A percentile compares a stretch with the other conserved stretches of the same genome.
phyloP scores from a whole-genome alignment of 2,797 vertebrate genomes.

The Sebastes oblongus region DNA sequence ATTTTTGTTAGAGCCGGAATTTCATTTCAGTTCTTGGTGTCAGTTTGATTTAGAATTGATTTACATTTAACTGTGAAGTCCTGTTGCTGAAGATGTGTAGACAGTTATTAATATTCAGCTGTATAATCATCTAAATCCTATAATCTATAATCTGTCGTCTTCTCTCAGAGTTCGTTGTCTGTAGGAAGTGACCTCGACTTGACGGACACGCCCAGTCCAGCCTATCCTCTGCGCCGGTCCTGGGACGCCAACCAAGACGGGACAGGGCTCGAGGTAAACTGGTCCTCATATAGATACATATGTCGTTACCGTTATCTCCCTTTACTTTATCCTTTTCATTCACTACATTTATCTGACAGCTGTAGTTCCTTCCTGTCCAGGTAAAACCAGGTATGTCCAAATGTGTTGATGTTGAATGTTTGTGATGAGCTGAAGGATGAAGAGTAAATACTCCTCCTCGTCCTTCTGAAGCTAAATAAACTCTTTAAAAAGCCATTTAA shows the following conservation, averaged over 20 bases:
- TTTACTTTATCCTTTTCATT: background rate
- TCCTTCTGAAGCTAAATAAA: too few species aligned
- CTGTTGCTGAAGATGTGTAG: background rate
- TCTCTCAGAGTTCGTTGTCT: constrained; percentile 87
- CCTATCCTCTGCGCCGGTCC: constrained; percentile 79
- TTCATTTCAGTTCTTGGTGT: background rate
- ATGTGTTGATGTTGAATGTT: too few species aligned
- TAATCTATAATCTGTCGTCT: background rate
- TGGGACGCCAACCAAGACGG: constrained; percentile 83
- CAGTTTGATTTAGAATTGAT: background rate
- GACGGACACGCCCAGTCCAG: constrained; percentile 80
- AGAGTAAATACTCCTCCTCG: too few species aligned
- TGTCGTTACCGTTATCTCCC: background rate
- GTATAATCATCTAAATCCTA: background rate
- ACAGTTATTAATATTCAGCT: background rate
- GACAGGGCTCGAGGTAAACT: constrained; percentile 74
- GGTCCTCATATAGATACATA: too few species aligned
- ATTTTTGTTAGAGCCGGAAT: background rate
- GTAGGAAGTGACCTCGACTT: constrained; percentile 90
- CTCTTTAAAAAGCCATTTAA: too few species aligned
- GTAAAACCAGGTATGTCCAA: too few species aligned
- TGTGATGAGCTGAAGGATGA: too few species aligned
- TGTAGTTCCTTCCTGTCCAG: too few species aligned
- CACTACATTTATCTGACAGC: background rate
- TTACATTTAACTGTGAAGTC: too few species aligned